These are phyloP conservation scores for Drosophila histrio DNA, from an alignment of 2,888 invertebrate species.

Conservation along the genomic window DNA sequence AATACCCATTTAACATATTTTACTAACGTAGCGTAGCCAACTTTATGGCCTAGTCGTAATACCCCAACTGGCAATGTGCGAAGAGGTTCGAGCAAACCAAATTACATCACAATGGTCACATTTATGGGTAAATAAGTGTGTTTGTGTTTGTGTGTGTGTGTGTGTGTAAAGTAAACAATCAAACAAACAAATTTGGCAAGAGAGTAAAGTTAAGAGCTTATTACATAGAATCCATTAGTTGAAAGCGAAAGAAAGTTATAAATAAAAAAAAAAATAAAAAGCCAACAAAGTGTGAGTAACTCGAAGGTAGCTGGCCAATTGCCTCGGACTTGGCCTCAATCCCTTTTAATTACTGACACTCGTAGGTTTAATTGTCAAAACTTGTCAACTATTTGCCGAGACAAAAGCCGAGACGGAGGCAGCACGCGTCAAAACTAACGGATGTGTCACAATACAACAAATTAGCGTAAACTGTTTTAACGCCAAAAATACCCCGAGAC, in stretches of 20 bases:
- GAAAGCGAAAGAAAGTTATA: conserved; percentile 62
- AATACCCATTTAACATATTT: not conserved
- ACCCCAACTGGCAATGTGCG: conserved; percentile 2
- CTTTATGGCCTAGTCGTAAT: conserved; percentile 4
- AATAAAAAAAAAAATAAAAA: conserved; percentile 1
- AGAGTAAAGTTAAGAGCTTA: conserved; percentile 34
- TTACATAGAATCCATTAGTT: conserved; percentile 75
- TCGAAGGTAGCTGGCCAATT: conserved; percentile 7
- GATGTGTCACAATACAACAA: conserved; percentile 69
- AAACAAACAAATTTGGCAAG: conserved; percentile 68
- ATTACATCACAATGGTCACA: conserved; percentile 61
- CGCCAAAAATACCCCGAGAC: conserved; percentile 40
- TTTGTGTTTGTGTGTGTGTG: not conserved
- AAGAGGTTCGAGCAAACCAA: conserved; percentile 10
- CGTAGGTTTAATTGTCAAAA: conserved; percentile 67
- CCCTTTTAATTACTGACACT: conserved; percentile 59
- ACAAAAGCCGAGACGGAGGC: not conserved
- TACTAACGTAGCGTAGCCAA: not conserved
- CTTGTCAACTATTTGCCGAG: conserved; percentile 65
- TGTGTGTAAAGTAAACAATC: conserved; percentile 30
- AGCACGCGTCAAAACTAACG: conserved; percentile 61
- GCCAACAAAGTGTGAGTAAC: conserved; percentile 16
- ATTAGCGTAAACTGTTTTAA: conserved; percentile 80
- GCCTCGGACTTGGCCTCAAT: conserved; percentile 54
- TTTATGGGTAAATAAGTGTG: conserved; percentile 41